phyloP scores from a whole-genome alignment of 2,113 vertebrate species.

The Eurypyga helias region DNA sequence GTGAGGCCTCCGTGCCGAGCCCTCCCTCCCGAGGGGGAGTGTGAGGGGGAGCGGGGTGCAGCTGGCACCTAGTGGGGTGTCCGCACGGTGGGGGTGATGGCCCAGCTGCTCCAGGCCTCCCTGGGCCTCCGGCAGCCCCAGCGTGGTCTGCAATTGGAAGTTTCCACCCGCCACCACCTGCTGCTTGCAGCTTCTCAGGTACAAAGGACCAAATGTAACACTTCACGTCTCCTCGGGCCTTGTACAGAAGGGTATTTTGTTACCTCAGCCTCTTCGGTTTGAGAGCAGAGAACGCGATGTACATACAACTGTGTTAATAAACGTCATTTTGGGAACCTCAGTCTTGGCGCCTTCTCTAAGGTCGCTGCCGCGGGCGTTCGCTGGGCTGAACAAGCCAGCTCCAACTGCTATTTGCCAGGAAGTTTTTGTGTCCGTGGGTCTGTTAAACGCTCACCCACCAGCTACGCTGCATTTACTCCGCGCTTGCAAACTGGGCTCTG shows the following conservation, averaged over 20 bases:
- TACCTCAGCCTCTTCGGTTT: constrained; percentile 66
- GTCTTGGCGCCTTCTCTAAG: constrained; percentile 54
- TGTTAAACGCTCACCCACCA: not conserved
- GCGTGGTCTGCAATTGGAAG: constrained; percentile 30
- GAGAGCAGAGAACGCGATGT: constrained; percentile 67
- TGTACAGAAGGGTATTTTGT: constrained; percentile 75
- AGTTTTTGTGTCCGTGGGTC: not conserved
- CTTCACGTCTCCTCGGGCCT: constrained; percentile 60
- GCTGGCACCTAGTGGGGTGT: too few species aligned
- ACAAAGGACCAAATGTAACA: constrained; percentile 77
- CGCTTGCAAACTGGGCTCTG: not conserved
- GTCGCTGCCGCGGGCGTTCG: not conserved
- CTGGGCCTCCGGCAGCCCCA: not conserved
- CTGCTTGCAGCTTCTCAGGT: constrained; percentile 81
- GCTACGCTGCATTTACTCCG: not conserved
- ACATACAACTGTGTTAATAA: constrained; percentile 76
- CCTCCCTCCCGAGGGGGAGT: too few species aligned
- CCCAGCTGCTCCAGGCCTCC: not conserved
- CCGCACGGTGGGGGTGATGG: not conserved
- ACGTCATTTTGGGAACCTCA: constrained; percentile 64
- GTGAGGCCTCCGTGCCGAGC: too few species aligned
- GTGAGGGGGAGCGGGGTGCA: too few species aligned
- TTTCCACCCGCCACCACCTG: constrained; percentile 56
- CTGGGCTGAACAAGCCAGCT: not conserved
- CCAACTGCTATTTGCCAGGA: not conserved